Percentiles rank a stretch among this genome's conserved stretches.
These are phyloP conservation scores for Anniella stebbinsi DNA, from an alignment of 2,797 vertebrate genomes.

Conservation along the genomic window DNA sequence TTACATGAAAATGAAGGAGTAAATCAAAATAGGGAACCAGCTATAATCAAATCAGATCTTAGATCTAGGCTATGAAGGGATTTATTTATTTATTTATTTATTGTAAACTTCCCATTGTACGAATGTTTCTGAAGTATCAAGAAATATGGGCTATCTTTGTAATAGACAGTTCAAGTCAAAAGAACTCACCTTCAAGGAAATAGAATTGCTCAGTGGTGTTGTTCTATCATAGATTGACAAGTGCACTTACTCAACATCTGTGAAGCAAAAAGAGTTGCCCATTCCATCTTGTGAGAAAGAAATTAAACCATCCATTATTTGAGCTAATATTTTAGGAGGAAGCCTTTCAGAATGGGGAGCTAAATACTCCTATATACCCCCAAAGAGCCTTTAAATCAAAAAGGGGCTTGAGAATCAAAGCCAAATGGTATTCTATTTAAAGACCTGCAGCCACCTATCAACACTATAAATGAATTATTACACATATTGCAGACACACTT, in stretches of 20 bases:
- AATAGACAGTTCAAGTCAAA: conserved; percentile 4
- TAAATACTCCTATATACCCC: conserved; percentile 25
- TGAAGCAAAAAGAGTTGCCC: conserved; percentile 34
- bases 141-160: not conserved
- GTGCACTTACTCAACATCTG: conserved; percentile 42
- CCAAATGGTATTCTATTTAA: conserved; percentile 25
- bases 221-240: conserved; percentile 57
- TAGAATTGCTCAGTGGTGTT: conserved; percentile 48
- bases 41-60: too few relatives aligned
- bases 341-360: conserved; percentile 37
- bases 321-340: conserved; percentile 30
- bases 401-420: conserved; percentile 25
- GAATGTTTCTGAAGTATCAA: conserved; percentile 3
- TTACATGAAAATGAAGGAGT: too few relatives aligned
- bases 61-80: not conserved
- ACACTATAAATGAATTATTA: conserved; percentile 29
- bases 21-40: too few relatives aligned
- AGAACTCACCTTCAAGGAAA: conserved; percentile 60
- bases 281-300: conserved; percentile 52
- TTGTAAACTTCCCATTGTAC: not conserved
- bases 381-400: conserved; percentile 51
- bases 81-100: not conserved
- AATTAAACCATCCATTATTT: conserved; percentile 48
- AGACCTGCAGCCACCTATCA: conserved; percentile 7
- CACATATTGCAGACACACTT: not conserved